Base-by-base conservation (phyloP, 2,888 invertebrate species). In the Synanthedon myopaeformis region DNA sequence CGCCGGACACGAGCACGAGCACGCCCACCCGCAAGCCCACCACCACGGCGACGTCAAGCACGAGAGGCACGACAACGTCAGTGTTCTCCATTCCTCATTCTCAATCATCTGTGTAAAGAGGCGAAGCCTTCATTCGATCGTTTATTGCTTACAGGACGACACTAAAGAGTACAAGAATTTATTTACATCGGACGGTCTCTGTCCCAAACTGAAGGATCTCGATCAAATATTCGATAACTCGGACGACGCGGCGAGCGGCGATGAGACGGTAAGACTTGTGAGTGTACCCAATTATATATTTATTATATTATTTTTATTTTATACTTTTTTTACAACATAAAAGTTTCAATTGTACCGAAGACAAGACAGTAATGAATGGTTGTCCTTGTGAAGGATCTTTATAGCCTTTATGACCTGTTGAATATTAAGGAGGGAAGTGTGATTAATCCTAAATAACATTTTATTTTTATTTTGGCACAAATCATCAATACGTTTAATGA, bases 191-290 rank as follows among this genome's bases (percentile, higher is more conserved):
- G 95, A 96, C 83, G 97, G 97, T 35, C 90, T 98, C 42, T 94
- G 94, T 76, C 93, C 96, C 49, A 95, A 95, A 49, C 92, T 93
- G 64, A 93, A 94, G 72, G 98, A 98, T 86, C 90, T 98, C 63
- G 97, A 98, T 71, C 95, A 97, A 79, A 93, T 98, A 71, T 98
- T 98, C 85, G 96, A 96, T 76, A 95, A 96, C 76, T 95, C 95
- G 0, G 95, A 95, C 84, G 94, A 95, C 71, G 94, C 95, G 56
- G 94, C 95, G 63, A 94, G 94, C 74, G 94, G 94, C 70, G 96
- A 96, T 80, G 96, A 96, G 89, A 91, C 93, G 78, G 94, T 94
- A 89, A 91, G 90, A 86, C 79, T 84, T 83, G 85, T 82, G 84
- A 84, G 86, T 85, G 84, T 79, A 51, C 53, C 70, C 35, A 35